Conservation (phyloP, 92 coral and sea anemone genomes). For the Porites divaricata region DNA sequence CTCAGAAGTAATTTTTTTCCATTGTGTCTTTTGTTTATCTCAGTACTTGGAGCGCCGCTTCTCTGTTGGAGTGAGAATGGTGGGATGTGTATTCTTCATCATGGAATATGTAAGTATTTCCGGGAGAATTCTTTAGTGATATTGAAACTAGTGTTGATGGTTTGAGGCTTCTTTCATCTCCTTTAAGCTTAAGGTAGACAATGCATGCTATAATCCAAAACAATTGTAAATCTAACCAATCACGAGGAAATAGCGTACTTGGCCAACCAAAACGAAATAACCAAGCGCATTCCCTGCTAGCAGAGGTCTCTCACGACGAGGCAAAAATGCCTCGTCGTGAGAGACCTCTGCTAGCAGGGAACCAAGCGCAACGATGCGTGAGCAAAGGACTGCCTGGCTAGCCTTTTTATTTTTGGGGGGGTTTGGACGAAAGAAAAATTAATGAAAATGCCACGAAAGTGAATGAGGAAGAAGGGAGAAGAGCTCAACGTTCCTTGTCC, state of each 20-base stretch:
- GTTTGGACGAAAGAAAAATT: too few relatives aligned
- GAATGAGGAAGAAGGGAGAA: too few relatives aligned
- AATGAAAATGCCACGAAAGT: too few relatives aligned
- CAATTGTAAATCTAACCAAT: background rate
- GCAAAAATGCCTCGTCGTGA: too few relatives aligned
- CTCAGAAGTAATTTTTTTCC: background rate
- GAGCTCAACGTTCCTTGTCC: too few relatives aligned
- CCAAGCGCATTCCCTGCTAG: too few relatives aligned
- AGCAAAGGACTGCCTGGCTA: too few relatives aligned
- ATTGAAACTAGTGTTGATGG: background rate
- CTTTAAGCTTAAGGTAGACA: background rate
- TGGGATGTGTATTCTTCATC: constrained; percentile 82
- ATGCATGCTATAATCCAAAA: background rate
- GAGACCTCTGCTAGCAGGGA: too few relatives aligned
- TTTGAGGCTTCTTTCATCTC: background rate
- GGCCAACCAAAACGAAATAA: background rate
- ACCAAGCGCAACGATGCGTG: background rate
- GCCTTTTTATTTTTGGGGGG: too few relatives aligned
- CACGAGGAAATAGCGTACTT: background rate
- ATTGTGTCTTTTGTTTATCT: background rate
- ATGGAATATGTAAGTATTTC: constrained; percentile 83
- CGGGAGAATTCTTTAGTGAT: background rate
- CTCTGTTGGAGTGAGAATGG: constrained; percentile 85
- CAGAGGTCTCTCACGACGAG: too few relatives aligned
- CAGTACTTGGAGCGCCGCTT: constrained; percentile 92